Conservation (phyloP, 2,113 vertebrate species). For the Nestor notabilis region DNA sequence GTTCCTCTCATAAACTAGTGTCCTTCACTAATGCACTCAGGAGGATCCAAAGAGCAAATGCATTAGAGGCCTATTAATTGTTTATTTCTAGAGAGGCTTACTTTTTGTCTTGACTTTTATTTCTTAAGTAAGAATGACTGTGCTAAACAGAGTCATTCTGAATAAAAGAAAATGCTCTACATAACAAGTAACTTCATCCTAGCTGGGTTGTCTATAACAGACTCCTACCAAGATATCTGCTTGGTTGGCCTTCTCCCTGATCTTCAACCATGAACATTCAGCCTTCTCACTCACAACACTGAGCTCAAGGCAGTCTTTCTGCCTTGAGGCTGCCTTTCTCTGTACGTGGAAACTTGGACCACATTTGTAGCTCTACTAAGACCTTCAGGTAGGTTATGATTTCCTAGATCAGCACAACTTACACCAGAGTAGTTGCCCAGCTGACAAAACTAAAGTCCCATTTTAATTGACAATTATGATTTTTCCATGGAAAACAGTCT, state of each 20-base stretch:
- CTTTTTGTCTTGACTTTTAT: not conserved
- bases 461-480: not conserved
- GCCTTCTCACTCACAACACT: no score
- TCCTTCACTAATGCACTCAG: not conserved
- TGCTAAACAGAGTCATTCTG: not conserved
- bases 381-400: not conserved
- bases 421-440: not conserved
- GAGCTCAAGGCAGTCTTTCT: no score
- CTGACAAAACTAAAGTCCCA: not conserved
- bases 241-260: no score
- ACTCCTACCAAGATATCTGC: no score
- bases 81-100: not conserved
- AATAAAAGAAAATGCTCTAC: not conserved
- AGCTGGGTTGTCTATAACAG: no score
- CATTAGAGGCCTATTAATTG: not conserved
- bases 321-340: not conserved
- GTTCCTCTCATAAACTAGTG: not conserved
- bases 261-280: no score
- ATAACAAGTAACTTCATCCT: not conserved
- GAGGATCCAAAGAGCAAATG: not conserved
- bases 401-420: not conserved
- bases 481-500: not conserved
- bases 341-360: not conserved
- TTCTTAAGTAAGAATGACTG: not conserved
- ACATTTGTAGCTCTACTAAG: not conserved